Conservation (phyloP, 2,888 invertebrate genomes). For the Marasmarcha lunaedactyla region DNA sequence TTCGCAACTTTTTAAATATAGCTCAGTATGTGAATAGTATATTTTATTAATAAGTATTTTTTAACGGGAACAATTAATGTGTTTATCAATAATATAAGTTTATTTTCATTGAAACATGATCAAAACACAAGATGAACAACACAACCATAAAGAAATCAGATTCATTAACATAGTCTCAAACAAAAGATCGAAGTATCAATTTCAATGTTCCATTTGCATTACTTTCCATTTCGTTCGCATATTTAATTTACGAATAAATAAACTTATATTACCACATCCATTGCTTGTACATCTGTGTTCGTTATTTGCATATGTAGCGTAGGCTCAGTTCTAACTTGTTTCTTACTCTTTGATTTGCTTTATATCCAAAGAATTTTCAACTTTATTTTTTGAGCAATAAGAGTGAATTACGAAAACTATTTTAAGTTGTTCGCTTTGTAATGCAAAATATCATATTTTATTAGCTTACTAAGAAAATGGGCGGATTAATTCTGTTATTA, state of each 20-base stretch:
- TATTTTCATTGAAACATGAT: too few relatives aligned
- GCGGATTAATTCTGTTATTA: slow-evolving; percentile 1
- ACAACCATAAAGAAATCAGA: too few relatives aligned
- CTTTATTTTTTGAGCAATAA: background rate
- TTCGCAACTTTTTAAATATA: too few relatives aligned
- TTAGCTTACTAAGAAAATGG: slow-evolving; percentile 1
- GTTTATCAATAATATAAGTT: too few relatives aligned
- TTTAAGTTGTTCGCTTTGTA: slow-evolving; percentile 1
- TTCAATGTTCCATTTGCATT: background rate
- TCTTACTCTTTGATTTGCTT: background rate
- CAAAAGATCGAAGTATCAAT: slow-evolving; percentile 1
- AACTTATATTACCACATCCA: slow-evolving; percentile 2
- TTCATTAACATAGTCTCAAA: background rate
- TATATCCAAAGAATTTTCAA: background rate
- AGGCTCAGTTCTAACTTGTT: background rate
- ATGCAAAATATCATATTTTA: slow-evolving; percentile 1
- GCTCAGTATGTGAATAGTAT: too few relatives aligned
- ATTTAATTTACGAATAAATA: slow-evolving; percentile 4
- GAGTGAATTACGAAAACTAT: background rate
- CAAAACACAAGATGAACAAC: too few relatives aligned
- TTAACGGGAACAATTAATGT: too few relatives aligned
- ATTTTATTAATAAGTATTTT: too few relatives aligned
- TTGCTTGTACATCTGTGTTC: background rate
- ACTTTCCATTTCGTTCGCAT: slow-evolving; percentile 1
- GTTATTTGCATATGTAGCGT: background rate